Evolutionary conservation across 1,140 invertebrate species (phyloP).

Genomic region (Sycophaga agraensis): DNA sequence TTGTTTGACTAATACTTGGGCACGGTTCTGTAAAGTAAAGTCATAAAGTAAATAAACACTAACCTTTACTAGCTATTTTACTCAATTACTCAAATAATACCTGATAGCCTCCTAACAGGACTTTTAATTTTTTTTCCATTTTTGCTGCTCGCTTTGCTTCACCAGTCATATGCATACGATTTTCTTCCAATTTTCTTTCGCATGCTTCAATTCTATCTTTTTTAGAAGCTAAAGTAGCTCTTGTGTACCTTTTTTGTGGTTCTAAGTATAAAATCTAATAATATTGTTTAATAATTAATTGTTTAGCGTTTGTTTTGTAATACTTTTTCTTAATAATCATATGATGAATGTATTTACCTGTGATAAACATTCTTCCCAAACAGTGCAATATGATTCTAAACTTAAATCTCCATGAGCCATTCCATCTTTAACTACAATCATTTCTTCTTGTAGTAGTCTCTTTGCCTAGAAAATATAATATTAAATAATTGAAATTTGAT

Average conservation of each 20-base stretch:
- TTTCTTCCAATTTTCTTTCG: conserved; percentile 90
- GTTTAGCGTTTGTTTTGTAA: too few relatives aligned
- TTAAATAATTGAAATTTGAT: background rate
- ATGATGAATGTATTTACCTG: conserved; percentile 61
- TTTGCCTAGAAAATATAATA: conserved; percentile 57
- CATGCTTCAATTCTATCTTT: conserved; percentile 93
- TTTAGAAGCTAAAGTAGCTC: conserved; percentile 92
- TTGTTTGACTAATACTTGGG: conserved; percentile 88
- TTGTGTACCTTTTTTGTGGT: conserved; percentile 86
- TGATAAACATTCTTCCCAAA: conserved; percentile 95
- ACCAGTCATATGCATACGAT: conserved; percentile 89
- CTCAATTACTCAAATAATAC: conserved; percentile 45
- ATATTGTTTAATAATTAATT: background rate
- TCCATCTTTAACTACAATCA: conserved; percentile 85
- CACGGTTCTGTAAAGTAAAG: conserved; percentile 62
- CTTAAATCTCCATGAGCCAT: conserved; percentile 95
- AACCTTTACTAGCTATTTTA: background rate
- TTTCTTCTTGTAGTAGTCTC: conserved; percentile 75
- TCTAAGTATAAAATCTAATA: conserved; percentile 82
- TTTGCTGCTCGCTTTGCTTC: conserved; percentile 96
- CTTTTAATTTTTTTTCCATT: conserved; percentile 96
- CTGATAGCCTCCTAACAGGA: conserved; percentile 90
- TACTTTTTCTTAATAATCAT: background rate
- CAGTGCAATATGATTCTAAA: conserved; percentile 86
- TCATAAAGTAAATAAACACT: conserved; percentile 5